A percentile compares a stretch with the other conserved stretches of the same genome.
phyloP scores from a whole-genome alignment of 2,797 vertebrate genomes.

The Lithobates pipiens region DNA sequence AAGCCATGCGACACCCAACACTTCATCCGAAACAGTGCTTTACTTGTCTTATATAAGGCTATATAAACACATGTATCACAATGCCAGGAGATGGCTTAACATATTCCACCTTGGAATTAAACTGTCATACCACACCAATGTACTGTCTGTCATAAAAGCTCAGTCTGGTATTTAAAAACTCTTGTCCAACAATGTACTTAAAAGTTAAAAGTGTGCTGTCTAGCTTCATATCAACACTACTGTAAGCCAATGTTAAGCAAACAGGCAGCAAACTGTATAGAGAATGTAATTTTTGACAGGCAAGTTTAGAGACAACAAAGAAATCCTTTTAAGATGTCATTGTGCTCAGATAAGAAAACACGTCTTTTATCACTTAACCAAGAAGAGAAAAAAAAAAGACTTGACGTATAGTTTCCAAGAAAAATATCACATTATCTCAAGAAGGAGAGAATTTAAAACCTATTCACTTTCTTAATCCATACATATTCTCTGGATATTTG shows the following conservation, averaged over 20 bases:
- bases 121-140: conserved; percentile 73
- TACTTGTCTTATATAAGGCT: conserved; percentile 65
- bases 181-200: conserved; percentile 73
- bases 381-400: conserved; percentile 59
- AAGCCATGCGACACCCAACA: conserved; percentile 66
- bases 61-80: conserved; percentile 67
- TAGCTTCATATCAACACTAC: conserved; percentile 74
- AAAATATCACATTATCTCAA: conserved; percentile 74
- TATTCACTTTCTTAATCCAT: conserved; percentile 79
- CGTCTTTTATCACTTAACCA: conserved; percentile 76
- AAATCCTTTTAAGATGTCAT: conserved; percentile 80
- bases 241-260: conserved; percentile 72
- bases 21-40: conserved; percentile 69
- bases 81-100: conserved; percentile 77
- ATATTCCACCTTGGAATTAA: conserved; percentile 74
- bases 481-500: conserved; percentile 72
- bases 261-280: conserved; percentile 71
- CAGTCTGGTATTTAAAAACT: conserved; percentile 75
- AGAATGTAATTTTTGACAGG: conserved; percentile 76
- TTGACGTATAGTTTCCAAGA: conserved; percentile 72
- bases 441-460: conserved; percentile 73
- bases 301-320: conserved; percentile 77
- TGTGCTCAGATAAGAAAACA: conserved; percentile 75
- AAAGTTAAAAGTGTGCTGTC: conserved; percentile 75
- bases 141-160: conserved; percentile 77